phyloP scores from a whole-genome alignment of 2,113 vertebrate genomes.

The Lates calcarifer region DNA sequence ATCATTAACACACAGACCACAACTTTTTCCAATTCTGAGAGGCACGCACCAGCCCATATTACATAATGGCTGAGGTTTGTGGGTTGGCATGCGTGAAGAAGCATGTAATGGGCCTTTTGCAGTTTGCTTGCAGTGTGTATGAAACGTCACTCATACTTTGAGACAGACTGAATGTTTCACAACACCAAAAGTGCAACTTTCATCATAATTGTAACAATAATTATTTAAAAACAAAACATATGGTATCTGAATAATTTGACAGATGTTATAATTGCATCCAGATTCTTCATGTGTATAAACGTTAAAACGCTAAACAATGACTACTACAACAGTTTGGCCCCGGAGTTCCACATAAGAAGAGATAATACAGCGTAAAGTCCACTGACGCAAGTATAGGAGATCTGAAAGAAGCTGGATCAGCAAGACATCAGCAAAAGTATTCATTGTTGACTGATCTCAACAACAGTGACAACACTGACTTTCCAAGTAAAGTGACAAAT shows the following conservation, averaged over 20 bases:
- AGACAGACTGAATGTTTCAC: background rate
- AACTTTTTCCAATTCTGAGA: background rate
- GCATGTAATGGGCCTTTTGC: background rate
- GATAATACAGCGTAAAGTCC: too few species aligned
- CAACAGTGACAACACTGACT: background rate
- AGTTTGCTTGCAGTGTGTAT: background rate
- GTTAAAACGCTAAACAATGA: too few species aligned
- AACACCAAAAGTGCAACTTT: background rate
- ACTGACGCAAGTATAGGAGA: background rate
- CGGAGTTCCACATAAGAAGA: too few species aligned
- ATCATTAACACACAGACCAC: conserved; percentile 1
- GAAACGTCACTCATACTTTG: background rate
- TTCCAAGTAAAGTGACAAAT: background rate
- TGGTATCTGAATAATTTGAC: background rate
- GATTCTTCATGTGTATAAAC: too few species aligned
- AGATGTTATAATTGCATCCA: background rate
- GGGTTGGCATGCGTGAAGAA: background rate
- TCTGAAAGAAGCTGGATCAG: background rate
- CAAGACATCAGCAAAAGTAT: background rate
- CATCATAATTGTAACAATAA: background rate
- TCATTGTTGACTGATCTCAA: background rate
- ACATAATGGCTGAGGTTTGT: background rate
- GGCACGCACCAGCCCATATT: background rate
- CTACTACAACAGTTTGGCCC: too few species aligned
- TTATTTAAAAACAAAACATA: background rate